Evolutionary conservation across 2,888 invertebrate genomes (phyloP).

Genomic region (Melanargia galathea): DNA sequence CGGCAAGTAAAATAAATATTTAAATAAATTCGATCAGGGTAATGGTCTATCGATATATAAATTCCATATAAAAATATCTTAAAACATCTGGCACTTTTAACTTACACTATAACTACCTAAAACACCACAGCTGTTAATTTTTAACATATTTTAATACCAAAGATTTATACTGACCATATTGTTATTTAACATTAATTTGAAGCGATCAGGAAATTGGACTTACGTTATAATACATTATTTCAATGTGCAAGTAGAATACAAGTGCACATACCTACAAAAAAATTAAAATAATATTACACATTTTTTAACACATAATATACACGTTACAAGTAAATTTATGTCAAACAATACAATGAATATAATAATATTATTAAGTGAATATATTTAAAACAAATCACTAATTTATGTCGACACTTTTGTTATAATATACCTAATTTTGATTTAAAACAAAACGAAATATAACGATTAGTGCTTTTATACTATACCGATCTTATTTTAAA

Average conservation of each 20-base stretch:
- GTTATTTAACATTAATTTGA: background rate
- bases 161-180: slow-evolving; percentile 21
- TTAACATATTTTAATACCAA: slow-evolving; percentile 8
- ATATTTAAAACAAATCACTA: too few relatives aligned
- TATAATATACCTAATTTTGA: too few relatives aligned
- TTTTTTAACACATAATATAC: too few relatives aligned
- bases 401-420: too few relatives aligned
- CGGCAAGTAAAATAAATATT: slow-evolving; percentile 14
- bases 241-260: background rate
- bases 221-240: background rate
- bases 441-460: too few relatives aligned
- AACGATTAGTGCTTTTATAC: too few relatives aligned
- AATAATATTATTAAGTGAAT: too few relatives aligned
- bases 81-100: slow-evolving; percentile 71
- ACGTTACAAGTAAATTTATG: too few relatives aligned
- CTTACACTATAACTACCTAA: slow-evolving; percentile 53
- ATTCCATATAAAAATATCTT: slow-evolving; percentile 30
- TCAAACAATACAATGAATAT: too few relatives aligned
- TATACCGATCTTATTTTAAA: too few relatives aligned
- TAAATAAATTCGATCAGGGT: slow-evolving; percentile 11
- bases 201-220: background rate
- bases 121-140: slow-evolving; percentile 28
- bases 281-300: too few relatives aligned
- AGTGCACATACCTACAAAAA: too few relatives aligned
- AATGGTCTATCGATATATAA: slow-evolving; percentile 20